Evolutionary conservation across 2,797 vertebrate species (phyloP), one percentile per base, ranked within the genome.

Genomic region (Eremophila alpestris): DNA sequence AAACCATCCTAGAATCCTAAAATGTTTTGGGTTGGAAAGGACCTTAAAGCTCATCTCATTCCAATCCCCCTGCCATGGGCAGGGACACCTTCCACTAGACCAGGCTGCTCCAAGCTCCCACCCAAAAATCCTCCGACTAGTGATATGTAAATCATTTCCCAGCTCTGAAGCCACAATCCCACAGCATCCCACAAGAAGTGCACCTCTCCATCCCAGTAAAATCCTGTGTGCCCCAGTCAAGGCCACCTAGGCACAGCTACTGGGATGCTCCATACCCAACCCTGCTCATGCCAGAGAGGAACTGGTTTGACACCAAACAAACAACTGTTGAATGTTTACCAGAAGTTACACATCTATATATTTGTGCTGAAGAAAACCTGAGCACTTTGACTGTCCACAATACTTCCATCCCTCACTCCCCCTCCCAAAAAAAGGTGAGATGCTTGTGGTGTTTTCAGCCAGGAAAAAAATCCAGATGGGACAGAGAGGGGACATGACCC

Each of bases 381-480:
- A 89, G 34, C 0, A 4, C 22, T 64, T 64, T 20, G 67, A 43
- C 38, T 7, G 16, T 2, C 12, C 18, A 18, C 17, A 18, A 1
- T 7, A 68, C n/a, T 30, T 9, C 3, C 18, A 2, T 5, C 8
- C 12, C 9, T 1, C 5, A 0, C 2, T 8, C 4, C 2, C 2
- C 1, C 48, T 6, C 5, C 5, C 5, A 60, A 17, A 5, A 69
- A 8, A 5, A 5, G 17, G 6, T 1, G 8, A 79, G 34, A 69
- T 62, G 45, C 27, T 69, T 2, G 0, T 13, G 48, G 13, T 8
- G 20, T 70, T 88, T 86, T 29, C 36, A 86, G 18, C 30, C 38
- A 40, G 20, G 13, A 38, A 43, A 77, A 36, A 73, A 62, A 76
- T 38, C 30, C 59, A 26, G 32, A 43, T 32, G n/a, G 24, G 51